phyloP scores from a whole-genome alignment of 2,888 invertebrate genomes.

The Cheilosia grossa region DNA sequence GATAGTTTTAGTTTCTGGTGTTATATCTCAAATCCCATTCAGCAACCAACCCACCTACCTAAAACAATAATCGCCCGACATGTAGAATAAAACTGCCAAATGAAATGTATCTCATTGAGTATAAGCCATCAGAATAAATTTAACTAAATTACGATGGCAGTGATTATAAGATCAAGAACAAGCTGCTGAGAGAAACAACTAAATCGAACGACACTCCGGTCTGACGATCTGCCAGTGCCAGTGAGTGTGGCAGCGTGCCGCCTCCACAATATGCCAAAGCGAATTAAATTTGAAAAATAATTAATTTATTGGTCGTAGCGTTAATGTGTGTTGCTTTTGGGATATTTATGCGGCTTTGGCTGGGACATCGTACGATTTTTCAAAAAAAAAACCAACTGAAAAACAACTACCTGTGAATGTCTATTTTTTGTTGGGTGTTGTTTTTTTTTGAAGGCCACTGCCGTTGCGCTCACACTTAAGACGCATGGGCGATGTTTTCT shows the following conservation, averaged over 20 bases:
- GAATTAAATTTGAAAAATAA: constrained; percentile 65
- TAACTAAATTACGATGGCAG: constrained; percentile 63
- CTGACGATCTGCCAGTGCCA: constrained; percentile 33
- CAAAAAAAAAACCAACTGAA: not conserved
- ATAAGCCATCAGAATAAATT: constrained; percentile 63
- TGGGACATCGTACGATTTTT: constrained; percentile 56
- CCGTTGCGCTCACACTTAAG: constrained; percentile 18
- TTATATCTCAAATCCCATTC: constrained; percentile 29
- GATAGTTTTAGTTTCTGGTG: constrained; percentile 36
- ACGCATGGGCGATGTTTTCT: constrained; percentile 16
- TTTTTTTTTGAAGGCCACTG: constrained; percentile 35
- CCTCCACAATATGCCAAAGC: constrained; percentile 55
- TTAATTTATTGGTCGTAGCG: constrained; percentile 69
- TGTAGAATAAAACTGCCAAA: constrained; percentile 42
- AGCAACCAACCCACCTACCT: constrained; percentile 40
- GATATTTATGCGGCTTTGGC: constrained; percentile 49
- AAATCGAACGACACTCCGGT: constrained; percentile 30
- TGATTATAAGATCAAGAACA: constrained; percentile 37
- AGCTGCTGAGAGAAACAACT: constrained; percentile 19
- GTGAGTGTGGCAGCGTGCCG: constrained; percentile 55
- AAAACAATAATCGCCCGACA: constrained; percentile 4
- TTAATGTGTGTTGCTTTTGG: constrained; percentile 56
- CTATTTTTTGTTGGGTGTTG: constrained; percentile 6
- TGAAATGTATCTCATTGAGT: constrained; percentile 66
- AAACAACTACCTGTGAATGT: not conserved